Base-by-base conservation (phyloP, 1,140 invertebrate genomes). In the Maconellicoccus hirsutus region DNA sequence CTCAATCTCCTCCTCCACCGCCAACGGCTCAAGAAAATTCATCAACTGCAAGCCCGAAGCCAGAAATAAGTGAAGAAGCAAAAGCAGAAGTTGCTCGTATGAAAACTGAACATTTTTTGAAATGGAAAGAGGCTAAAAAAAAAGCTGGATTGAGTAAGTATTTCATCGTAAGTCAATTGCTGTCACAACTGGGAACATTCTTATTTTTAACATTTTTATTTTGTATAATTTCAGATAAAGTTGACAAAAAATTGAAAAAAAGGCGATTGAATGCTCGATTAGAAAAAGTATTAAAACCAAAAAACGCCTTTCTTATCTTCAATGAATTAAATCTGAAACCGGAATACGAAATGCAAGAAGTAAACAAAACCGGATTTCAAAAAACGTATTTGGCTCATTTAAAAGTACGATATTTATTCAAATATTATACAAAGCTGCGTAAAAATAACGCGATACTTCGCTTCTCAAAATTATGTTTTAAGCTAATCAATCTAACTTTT, bases 251-350 rank as follows among this genome's bases (percentile, higher is more conserved):
- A 66, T 66, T 66, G 61, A 66, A 26, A 26, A 66, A 66, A 23
- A 10, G 61, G 10, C 61, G 61, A 23, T 16, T 66, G 10, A 66
- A 66, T 23, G 61, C 61, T 66, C 61, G 61, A 10, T 19, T 66
- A 10, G 61, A 66, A 22, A 66, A 66, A 23, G 61, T 66, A 66
- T 66, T 66, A 16, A 66, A 66, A 66, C 61, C 61, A 6, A 66
- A 66, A 26, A 66, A 66, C 61, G 61, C 61, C 2, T 66, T 66
- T 19, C 61, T 66, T 12, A 66, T 66, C 10, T 66, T 66, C 61
- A 66, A 66, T 22, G 61, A 66, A 66, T 66, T 66, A 23, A 66
- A 66, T 66, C 19, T 66, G 61, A 66, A 26, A 66, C 61, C 61
- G 19, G 61, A 66, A 66, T 66, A 66, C 61, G 61, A 66, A 66